Base-by-base conservation (phyloP, 2,888 invertebrate genomes). In the Eupithecia subumbrata region DNA sequence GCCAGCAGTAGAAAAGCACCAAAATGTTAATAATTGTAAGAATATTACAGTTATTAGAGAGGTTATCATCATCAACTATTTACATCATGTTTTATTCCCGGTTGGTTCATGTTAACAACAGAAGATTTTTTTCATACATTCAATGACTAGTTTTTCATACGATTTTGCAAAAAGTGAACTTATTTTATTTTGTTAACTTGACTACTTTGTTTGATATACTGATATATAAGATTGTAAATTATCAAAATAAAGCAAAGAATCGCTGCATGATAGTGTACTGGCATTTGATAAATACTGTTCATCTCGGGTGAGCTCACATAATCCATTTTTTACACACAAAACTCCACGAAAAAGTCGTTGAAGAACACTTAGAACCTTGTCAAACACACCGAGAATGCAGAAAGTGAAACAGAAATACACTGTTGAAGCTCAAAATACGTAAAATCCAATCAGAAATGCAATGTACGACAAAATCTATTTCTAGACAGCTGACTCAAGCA, bases 141-240 rank as follows among this genome's bases (percentile, higher is more conserved):
- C 84, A 87, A 89, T 93, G 93, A 93, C 93, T 94, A 93, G 93
- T 91, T 89, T 86, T 83, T 83, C 85, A 82, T 82, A 79, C 81
- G 79, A 81, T 78, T 80, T 84, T 84, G 82, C 83, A 85, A 84
- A 84, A 76, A 77, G 73, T 66, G 37, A 63, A 69, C 64, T 73
- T 68, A 73, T 81, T 85, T 84, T 88, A 88, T 87, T 74, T 83
- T 86, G 84, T 86, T 89, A 79, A 84, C 87, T 82, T 91, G 87
- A 88, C 89, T 91, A 84, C 93, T 92, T 87, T 93, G 90, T 87
- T 95, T 95, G 87, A 93, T 89, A 83, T 95, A 93, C 85, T 95
- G 95, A 89, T 92, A 92, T 83, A 93, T 85, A 84, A 95, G 90
- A 88, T 95, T 95, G 91, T 95, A 95, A 90, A 94, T 89, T 90